Evolutionary conservation across 2,888 invertebrate species (phyloP).

Genomic region (Andrena bicolor): DNA sequence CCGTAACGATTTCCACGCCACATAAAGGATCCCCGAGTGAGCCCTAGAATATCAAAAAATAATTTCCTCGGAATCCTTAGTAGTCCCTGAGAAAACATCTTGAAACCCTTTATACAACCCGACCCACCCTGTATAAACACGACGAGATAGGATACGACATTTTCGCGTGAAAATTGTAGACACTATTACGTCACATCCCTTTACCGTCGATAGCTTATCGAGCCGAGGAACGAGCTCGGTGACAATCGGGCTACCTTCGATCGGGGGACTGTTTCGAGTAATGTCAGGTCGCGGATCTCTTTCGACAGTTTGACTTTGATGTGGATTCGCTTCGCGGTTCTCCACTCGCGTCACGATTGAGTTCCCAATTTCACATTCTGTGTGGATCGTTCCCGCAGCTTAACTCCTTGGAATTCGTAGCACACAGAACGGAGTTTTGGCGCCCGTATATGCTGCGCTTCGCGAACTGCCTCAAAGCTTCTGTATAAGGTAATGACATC

Average conservation of each 20-base stretch:
- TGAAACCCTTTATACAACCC: neutral
- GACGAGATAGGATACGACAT: neutral
- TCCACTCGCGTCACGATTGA: constrained; percentile 48
- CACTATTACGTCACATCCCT: neutral
- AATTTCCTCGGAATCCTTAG: neutral
- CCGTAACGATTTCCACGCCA: neutral
- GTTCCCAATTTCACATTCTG: constrained; percentile 65
- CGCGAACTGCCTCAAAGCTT: constrained; percentile 9
- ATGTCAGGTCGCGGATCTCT: constrained; percentile 37
- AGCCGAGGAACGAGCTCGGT: neutral
- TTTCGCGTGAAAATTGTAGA: constrained; percentile 7
- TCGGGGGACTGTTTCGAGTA: constrained; percentile 32
- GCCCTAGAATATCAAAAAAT: constrained; percentile 3
- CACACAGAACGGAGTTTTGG: constrained; percentile 36
- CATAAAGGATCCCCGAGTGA: neutral
- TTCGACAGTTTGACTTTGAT: constrained; percentile 52
- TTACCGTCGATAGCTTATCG: neutral
- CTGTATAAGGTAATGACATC: constrained; percentile 1
- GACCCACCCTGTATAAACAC: neutral
- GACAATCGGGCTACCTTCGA: neutral
- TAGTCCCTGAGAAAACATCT: neutral
- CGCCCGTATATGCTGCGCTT: constrained; percentile 7
- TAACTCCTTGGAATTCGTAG: constrained; percentile 50
- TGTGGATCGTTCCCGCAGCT: constrained; percentile 35
- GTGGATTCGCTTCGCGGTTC: constrained; percentile 39